Percentiles rank a stretch among this genome's conserved stretches.
Evolutionary conservation across 2,888 invertebrate genomes (phyloP).

Genomic region (Siphonodentalium dalli): DNA sequence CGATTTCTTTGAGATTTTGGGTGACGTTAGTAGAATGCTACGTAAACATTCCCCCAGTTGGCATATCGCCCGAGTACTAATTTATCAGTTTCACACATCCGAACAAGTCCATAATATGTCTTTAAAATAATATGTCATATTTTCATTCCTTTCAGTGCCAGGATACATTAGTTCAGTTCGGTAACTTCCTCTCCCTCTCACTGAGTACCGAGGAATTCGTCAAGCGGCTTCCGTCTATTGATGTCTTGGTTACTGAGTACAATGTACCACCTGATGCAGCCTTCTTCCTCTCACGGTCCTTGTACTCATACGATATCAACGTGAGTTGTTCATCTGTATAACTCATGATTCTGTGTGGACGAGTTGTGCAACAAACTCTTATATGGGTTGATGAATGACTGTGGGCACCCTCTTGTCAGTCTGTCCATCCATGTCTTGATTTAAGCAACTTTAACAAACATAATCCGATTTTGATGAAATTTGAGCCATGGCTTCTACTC

Average conservation of each 20-base stretch:
- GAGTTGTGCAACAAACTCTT: not conserved
- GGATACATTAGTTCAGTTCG: constrained; percentile 97
- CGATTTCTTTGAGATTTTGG: too few species aligned
- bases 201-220: constrained; percentile 93
- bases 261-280: constrained; percentile 96
- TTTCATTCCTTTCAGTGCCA: constrained; percentile 86
- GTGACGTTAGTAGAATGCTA: too few species aligned
- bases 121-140: too few species aligned
- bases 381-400: not conserved
- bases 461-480: too few species aligned
- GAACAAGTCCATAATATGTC: too few species aligned
- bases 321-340: constrained; percentile 69
- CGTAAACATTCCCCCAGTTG: too few species aligned
- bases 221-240: constrained; percentile 84
- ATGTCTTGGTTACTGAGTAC: constrained; percentile 87
- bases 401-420: too few species aligned
- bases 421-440: too few species aligned
- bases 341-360: not conserved
- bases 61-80: too few species aligned
- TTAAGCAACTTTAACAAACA: too few species aligned
- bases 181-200: constrained; percentile 91
- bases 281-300: constrained; percentile 94
- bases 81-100: too few species aligned
- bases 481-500: too few species aligned
- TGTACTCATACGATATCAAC: constrained; percentile 83